Evolutionary conservation across 2,797 vertebrate species (phyloP), one percentile per base, ranked within the genome.

Genomic region (Telmatherina bonti): DNA sequence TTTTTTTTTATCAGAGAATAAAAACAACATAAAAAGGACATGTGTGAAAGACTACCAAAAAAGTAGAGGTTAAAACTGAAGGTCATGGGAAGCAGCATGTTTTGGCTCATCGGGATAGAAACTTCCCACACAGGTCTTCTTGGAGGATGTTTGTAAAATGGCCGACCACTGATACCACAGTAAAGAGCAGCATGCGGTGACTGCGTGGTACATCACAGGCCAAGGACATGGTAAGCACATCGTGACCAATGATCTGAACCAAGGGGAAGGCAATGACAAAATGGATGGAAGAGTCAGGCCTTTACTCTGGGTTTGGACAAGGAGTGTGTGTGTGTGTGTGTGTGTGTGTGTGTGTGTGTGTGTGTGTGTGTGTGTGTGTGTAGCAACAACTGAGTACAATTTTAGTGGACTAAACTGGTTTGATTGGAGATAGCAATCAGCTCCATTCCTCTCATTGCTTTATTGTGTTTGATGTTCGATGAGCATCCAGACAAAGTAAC

Each of bases 351-450:
- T 67, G 43, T 45, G 53, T 53, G 56, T 45, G 60, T n/a, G 26
- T 16, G 31, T 27, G 16, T 53, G 38, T 35, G n/a, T 60, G 66
- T 59, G 64, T 72, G 63, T 67, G 43, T 45, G 53, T 53, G 56
- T 45, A n/a, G n/a, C n/a, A n/a, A n/a, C n/a, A 33, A 31, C 72
- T 31, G 67, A 33, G 64, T 11, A 52, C n/a, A 62, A 26, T 88
- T 88, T 88, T 62, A 68, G 78, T 63, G 79, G 81, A 70, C 78
- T 85, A 83, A 91, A 83, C 79, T 88, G 84, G 72, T 89, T 85
- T 90, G 91, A 94, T 93, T 85, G 70, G 65, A 91, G 92, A 94
- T 94, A 86, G 72, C 78, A 81, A 90, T 93, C 91, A 77, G 81
- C 73, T 87, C 78, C 66, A 76, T 73, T 86, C 88, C 79, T 67